These are phyloP conservation scores for Ctenicera cuprea DNA, from an alignment of 2,888 invertebrate species.

Conservation along the genomic window DNA sequence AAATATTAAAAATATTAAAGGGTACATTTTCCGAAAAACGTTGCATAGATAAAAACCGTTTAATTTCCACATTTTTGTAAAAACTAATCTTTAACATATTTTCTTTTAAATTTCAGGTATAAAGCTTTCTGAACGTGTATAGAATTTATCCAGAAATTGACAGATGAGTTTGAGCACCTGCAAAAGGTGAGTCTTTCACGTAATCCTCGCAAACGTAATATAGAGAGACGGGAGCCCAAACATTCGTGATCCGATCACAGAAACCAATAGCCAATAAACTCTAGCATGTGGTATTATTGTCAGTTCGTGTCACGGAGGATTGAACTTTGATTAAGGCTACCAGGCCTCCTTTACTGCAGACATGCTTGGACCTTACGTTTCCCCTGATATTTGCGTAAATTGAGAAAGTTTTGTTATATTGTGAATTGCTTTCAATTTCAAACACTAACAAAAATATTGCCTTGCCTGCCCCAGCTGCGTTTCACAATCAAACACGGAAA, in stretches of 20 bases:
- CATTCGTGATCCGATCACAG: constrained; percentile 55
- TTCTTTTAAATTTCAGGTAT: no score
- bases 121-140: background rate
- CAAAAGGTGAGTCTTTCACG: constrained; percentile 31
- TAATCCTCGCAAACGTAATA: constrained; percentile 43
- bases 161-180: constrained; percentile 9
- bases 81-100: no score
- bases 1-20: no score
- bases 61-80: no score
- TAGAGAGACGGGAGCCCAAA: constrained; percentile 43
- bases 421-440: constrained; percentile 52
- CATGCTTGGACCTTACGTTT: constrained; percentile 63
- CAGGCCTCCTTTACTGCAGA: constrained; percentile 61
- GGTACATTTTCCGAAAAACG: no score
- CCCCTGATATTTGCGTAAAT: constrained; percentile 65
- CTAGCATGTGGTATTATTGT: constrained; percentile 67
- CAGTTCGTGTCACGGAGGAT: constrained; percentile 67
- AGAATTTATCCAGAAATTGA: background rate
- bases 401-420: constrained; percentile 64
- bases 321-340: constrained; percentile 68
- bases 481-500: constrained; percentile 23
- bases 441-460: constrained; percentile 38
- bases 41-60: no score
- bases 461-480: constrained; percentile 28
- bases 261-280: constrained; percentile 67